Conservation (phyloP, 92 coral and sea anemone genomes). For the Hydrozoanthus gracilis region DNA sequence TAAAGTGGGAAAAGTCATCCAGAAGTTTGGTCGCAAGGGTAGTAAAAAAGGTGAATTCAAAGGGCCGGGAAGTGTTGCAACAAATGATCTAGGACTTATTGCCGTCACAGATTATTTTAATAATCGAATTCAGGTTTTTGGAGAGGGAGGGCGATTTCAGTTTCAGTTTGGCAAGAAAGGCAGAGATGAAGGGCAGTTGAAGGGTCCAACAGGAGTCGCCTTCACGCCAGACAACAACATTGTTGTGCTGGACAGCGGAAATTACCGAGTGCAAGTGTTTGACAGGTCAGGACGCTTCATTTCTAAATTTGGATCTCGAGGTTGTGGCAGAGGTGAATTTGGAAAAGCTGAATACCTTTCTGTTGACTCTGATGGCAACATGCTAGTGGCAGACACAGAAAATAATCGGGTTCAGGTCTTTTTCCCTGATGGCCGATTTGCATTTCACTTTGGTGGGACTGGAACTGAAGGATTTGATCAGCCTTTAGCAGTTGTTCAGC, state of each 20-base stretch:
- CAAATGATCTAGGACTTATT: constrained; percentile 75
- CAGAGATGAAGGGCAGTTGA: constrained; percentile 67
- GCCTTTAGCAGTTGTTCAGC: constrained; percentile 74
- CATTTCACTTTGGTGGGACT: constrained; percentile 74
- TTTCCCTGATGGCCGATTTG: constrained; percentile 71
- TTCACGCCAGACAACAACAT: constrained; percentile 70
- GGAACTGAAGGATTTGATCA: constrained; percentile 87
- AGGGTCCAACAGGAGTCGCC: constrained; percentile 82
- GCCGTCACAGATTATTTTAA: constrained; percentile 89
- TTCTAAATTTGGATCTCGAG: constrained; percentile 69
- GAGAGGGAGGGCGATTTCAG: constrained; percentile 71
- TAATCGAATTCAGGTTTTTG: constrained; percentile 82
- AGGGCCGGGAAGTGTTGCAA: constrained; percentile 81
- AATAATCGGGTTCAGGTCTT: constrained; percentile 89
- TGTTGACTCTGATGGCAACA: constrained; percentile 69
- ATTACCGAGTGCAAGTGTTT: constrained; percentile 80
- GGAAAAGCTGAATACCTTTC: constrained; percentile 77
- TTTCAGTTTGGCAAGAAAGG: constrained; percentile 91
- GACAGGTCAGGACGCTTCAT: constrained; percentile 75
- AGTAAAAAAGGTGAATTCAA: constrained; percentile 78
- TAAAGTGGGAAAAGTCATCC: constrained; percentile 68
- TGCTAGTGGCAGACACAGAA: constrained; percentile 83
- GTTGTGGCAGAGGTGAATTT: constrained; percentile 75
- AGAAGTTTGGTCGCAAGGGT: constrained; percentile 85
- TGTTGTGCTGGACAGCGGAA: constrained; percentile 84